phyloP scores from a whole-genome alignment of 2,888 invertebrate species.

The Sphinx pinastri region DNA sequence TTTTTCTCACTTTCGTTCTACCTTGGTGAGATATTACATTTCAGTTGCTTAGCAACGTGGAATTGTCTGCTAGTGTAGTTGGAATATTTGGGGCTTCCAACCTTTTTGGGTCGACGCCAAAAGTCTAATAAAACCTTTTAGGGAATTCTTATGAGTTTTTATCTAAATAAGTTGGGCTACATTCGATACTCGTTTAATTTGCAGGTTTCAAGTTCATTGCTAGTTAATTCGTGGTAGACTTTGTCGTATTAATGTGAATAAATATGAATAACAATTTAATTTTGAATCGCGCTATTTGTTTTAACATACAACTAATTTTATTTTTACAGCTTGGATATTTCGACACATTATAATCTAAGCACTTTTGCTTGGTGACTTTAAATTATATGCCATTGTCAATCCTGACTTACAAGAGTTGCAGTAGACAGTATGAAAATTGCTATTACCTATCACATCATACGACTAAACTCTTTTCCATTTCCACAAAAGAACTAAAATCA shows the following conservation, averaged over 20 bases:
- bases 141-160: constrained; percentile 1
- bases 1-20: constrained; percentile 11
- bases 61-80: constrained; percentile 19
- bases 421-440: too few species aligned
- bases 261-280: too few species aligned
- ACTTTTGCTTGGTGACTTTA: too few species aligned
- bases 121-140: constrained; percentile 15
- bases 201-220: background rate
- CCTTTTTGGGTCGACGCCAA: constrained; percentile 18
- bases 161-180: background rate
- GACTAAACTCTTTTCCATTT: too few species aligned
- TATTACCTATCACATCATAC: too few species aligned
- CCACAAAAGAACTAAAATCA: too few species aligned
- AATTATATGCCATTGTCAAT: too few species aligned
- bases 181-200: constrained; percentile 1
- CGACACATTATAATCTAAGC: too few species aligned
- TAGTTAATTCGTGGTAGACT: background rate
- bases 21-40: constrained; percentile 17
- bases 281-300: too few species aligned
- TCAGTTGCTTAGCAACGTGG: constrained; percentile 15
- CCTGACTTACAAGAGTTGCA: too few species aligned
- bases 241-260: background rate
- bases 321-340: too few species aligned
- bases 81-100: constrained; percentile 23
- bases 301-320: too few species aligned